phyloP scores from a whole-genome alignment of 2,113 vertebrate genomes.

The Cololabis saira region DNA sequence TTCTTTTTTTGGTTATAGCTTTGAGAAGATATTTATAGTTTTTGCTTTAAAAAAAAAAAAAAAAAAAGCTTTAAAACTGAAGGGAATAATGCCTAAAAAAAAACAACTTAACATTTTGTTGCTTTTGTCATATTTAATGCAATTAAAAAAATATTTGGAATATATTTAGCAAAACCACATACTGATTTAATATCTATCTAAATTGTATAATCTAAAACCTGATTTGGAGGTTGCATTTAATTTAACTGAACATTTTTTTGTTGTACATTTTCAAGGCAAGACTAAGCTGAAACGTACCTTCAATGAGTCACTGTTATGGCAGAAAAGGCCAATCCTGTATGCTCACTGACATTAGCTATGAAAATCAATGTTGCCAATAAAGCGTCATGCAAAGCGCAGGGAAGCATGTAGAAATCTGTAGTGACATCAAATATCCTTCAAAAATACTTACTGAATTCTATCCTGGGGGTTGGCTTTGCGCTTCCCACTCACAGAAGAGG shows the following conservation, averaged over 20 bases:
- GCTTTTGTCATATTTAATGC: too few relatives aligned
- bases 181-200: too few relatives aligned
- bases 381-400: constrained; percentile 23
- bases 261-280: not conserved
- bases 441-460: constrained; percentile 94
- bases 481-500: constrained; percentile 91
- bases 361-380: constrained; percentile 43
- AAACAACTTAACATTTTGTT: too few relatives aligned
- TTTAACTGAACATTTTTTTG: not conserved
- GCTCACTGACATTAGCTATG: constrained; percentile 50
- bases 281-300: constrained; percentile 4
- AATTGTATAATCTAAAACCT: too few relatives aligned
- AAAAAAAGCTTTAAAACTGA: too few relatives aligned
- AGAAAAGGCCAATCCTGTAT: constrained; percentile 14
- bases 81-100: too few relatives aligned
- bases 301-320: constrained; percentile 11
- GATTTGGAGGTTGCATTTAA: not conserved
- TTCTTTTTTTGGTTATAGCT: not conserved
- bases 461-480: constrained; percentile 97
- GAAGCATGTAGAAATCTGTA: constrained; percentile 17
- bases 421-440: constrained; percentile 17
- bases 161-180: too few relatives aligned
- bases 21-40: too few relatives aligned
- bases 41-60: too few relatives aligned
- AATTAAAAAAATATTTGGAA: too few relatives aligned